These are phyloP conservation scores for Galleria mellonella DNA, from an alignment of 1,140 invertebrate species.

Conservation along the genomic window DNA sequence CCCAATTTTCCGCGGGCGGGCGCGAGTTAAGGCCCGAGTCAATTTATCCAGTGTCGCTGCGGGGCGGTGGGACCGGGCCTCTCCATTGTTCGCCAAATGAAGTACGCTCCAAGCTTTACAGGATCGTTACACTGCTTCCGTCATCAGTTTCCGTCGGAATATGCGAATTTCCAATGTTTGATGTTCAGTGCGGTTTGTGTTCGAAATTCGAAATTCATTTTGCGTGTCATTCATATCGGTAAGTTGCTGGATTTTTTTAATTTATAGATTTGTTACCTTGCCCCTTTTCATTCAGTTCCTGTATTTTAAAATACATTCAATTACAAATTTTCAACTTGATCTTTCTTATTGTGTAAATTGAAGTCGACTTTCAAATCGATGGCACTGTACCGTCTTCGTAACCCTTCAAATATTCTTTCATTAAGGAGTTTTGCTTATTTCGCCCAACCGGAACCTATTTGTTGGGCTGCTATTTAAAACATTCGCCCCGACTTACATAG, in stretches of 20 bases:
- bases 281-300: too few relatives aligned
- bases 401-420: constrained; percentile 60
- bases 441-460: constrained; percentile 66
- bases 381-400: constrained; percentile 8
- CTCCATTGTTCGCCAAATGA: constrained; percentile 69
- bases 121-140: constrained; percentile 52
- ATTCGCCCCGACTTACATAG: constrained; percentile 72
- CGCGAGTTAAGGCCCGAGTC: constrained; percentile 50
- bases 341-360: too few relatives aligned
- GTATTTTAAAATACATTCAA: too few relatives aligned
- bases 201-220: constrained; percentile 1
- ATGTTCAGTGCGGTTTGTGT: constrained; percentile 4
- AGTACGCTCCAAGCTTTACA: constrained; percentile 47
- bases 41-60: constrained; percentile 61
- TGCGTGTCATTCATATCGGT: too few relatives aligned
- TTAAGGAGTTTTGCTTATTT: constrained; percentile 69
- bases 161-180: constrained; percentile 29
- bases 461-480: constrained; percentile 71
- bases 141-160: constrained; percentile 32
- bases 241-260: too few relatives aligned
- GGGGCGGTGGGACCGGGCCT: constrained; percentile 32
- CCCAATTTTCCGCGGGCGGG: constrained; percentile 64
- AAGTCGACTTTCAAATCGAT: neutral
- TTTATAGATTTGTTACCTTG: too few relatives aligned
- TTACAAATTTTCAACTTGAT: too few relatives aligned